Conservation (phyloP, 92 coral and sea anemone genomes). For the Actinernus sp. region DNA sequence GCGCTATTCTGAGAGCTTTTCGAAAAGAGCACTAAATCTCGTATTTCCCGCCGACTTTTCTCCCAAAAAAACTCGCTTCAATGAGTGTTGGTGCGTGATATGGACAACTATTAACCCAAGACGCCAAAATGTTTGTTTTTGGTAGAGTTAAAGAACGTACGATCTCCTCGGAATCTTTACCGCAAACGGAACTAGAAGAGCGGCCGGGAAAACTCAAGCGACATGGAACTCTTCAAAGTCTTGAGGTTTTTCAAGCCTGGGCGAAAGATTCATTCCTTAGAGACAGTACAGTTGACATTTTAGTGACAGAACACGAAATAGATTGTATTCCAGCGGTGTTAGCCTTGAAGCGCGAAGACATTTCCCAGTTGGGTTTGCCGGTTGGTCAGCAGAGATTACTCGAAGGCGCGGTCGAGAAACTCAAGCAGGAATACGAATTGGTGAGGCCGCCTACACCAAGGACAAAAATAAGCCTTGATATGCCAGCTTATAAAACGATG, state of each 20-base stretch:
- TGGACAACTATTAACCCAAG: too few relatives aligned
- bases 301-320: slow-evolving; percentile 81
- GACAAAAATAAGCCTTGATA: slow-evolving; percentile 81
- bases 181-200: slow-evolving; percentile 32
- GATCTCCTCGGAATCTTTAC: slow-evolving; percentile 32
- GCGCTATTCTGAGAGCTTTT: too few relatives aligned
- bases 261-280: slow-evolving; percentile 92
- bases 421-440: slow-evolving; percentile 88
- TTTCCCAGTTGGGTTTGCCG: slow-evolving; percentile 76
- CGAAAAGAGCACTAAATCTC: too few relatives aligned
- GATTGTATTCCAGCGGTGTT: slow-evolving; percentile 95
- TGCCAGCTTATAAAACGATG: slow-evolving; percentile 89
- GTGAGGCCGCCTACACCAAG: slow-evolving; percentile 91
- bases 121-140: slow-evolving; percentile 40
- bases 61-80: too few relatives aligned
- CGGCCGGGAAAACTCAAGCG: slow-evolving; percentile 72
- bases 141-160: slow-evolving; percentile 45
- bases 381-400: slow-evolving; percentile 96
- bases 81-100: too few relatives aligned
- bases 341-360: slow-evolving; percentile 81
- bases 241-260: slow-evolving; percentile 93
- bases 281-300: slow-evolving; percentile 83
- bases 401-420: slow-evolving; percentile 92
- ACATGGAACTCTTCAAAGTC: slow-evolving; percentile 85
- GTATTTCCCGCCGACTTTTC: too few relatives aligned